Conservation (phyloP, 2,113 vertebrate species). For the Catagonus wagneri region DNA sequence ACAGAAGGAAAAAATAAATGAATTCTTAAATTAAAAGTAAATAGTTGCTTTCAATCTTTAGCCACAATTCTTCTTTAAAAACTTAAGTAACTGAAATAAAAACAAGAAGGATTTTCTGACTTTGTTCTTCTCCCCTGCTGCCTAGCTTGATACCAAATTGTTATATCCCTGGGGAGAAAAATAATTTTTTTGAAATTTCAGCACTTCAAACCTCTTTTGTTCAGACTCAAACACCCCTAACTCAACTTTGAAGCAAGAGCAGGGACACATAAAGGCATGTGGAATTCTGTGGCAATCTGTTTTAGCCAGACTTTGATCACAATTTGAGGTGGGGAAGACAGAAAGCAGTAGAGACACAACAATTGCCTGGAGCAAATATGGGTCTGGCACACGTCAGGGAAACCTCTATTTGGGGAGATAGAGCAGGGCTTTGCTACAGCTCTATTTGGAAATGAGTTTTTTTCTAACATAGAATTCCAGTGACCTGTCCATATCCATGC, state of each 20-base stretch:
- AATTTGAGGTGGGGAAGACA: background rate
- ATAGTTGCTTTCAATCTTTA: constrained; percentile 69
- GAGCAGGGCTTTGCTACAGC: background rate
- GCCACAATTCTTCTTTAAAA: constrained; percentile 50
- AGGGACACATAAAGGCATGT: constrained; percentile 43
- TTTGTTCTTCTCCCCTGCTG: constrained; percentile 84
- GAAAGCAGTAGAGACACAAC: constrained; percentile 67
- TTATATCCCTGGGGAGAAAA: constrained; percentile 75
- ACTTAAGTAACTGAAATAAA: constrained; percentile 42
- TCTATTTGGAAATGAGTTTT: background rate
- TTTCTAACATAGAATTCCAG: background rate
- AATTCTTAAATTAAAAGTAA: constrained; percentile 65
- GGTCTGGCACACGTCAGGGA: background rate
- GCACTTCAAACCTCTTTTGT: constrained; percentile 84
- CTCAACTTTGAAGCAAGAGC: constrained; percentile 84
- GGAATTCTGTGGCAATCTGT: constrained; percentile 78
- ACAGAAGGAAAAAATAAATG: background rate
- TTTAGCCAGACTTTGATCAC: constrained; percentile 83
- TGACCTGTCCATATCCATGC: background rate
- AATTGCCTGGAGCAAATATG: background rate
- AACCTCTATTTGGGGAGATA: background rate
- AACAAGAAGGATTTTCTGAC: constrained; percentile 74
- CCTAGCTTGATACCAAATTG: constrained; percentile 76
- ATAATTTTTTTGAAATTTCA: constrained; percentile 84
- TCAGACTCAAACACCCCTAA: constrained; percentile 78